Base-by-base conservation (phyloP, 2,113 vertebrate species). In the Pelmatolapia mariae region DNA sequence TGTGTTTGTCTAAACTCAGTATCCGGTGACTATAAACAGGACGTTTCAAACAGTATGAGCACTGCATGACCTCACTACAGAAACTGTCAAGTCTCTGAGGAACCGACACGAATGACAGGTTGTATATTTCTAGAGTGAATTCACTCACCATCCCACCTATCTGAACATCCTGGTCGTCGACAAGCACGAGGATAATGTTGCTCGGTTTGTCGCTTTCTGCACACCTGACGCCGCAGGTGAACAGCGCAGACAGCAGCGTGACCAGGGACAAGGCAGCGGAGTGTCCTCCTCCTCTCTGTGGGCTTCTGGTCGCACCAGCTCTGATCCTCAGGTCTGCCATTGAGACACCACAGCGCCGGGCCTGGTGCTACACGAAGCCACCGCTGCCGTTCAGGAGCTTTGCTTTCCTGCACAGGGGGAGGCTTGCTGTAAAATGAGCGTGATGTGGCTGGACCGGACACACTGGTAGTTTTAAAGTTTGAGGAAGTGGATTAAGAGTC, bases 131-230 rank as follows among this genome's bases (percentile, higher is more conserved):
- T 19, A 18, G 5, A 31, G 18, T 2, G 22, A 6, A 76, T 11
- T 5, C 1, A 89, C 97, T 96, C 92, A 97, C 97, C 97, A 97
- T 94, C 15, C 97, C 97, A 18, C 96, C 96, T 36, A 97, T 91
- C 43, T 83, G 59, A 0, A 96, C 89, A 10, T 97, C 97, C 93
- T 97, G 97, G 82, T 97, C 97, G 89, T 97, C 97, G 16, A 95
- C 90, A 6, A 97, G 86, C 82, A 97, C 95, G 5, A 97, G 92
- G 6, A 97, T 61, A 68, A 97, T 89, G 91, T 97, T 97, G 89
- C 87, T 94, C 11, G 29, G 63, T 19, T 92, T 95, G 18, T 6
- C 22, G 4, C 88, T 10, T 2, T 81, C 82, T 59, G 82, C 85
- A 47, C 95, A 95, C 94, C 96, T 96, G 91, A 93, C 87, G 86